Conservation (phyloP, 2,888 invertebrate species). For the Tenodera sinensis region DNA sequence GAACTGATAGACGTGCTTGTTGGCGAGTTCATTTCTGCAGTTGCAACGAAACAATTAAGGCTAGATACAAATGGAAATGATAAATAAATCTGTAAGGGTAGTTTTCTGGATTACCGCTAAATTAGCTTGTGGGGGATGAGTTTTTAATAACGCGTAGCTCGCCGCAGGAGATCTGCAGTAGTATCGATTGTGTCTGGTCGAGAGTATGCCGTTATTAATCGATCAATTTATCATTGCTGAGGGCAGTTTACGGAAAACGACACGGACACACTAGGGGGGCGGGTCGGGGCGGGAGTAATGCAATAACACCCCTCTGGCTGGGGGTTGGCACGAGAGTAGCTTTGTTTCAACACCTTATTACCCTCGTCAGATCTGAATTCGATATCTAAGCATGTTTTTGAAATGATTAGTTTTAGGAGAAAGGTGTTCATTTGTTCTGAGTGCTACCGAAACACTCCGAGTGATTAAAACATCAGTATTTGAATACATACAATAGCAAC, state of each 20-base stretch:
- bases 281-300: conserved; percentile 6
- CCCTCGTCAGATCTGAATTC: too few species aligned
- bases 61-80: neutral
- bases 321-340: too few species aligned
- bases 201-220: neutral
- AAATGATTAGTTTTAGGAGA: too few species aligned
- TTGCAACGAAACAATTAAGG: too few species aligned
- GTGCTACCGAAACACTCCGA: too few species aligned
- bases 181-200: neutral
- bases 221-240: neutral
- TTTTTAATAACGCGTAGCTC: neutral
- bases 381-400: too few species aligned
- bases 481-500: too few species aligned
- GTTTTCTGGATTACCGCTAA: neutral
- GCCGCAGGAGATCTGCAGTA: neutral
- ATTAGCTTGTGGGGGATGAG: neutral
- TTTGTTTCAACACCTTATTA: too few species aligned
- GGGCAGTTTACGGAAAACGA: neutral
- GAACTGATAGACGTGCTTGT: too few species aligned
- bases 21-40: neutral
- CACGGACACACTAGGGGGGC: neutral
- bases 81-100: neutral
- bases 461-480: too few species aligned
- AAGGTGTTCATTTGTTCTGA: too few species aligned
- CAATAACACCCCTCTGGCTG: conserved; percentile 20